Conservation (phyloP, 2,888 invertebrate genomes). For the Resseliella maxima region DNA sequence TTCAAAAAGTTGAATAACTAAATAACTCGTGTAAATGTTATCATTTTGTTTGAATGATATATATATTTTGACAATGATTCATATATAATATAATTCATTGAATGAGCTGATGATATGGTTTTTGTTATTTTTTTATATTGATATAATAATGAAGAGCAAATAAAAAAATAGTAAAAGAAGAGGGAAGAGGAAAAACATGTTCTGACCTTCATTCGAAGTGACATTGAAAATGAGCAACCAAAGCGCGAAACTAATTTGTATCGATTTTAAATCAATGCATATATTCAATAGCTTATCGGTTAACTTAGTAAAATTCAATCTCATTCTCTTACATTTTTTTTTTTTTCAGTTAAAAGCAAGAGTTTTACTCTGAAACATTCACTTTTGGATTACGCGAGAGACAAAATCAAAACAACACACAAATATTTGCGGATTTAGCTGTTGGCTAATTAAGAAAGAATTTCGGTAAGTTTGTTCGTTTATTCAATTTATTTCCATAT, state of each 20-base stretch:
- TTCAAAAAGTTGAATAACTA: no score
- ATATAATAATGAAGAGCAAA: neutral
- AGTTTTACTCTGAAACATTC: neutral
- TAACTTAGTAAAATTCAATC: neutral
- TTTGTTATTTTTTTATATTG: no score
- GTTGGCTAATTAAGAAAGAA: neutral
- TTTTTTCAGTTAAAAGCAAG: neutral
- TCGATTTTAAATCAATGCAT: neutral
- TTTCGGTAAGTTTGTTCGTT: neutral
- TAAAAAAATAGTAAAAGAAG: no score
- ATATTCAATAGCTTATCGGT: neutral
- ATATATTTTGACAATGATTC: no score
- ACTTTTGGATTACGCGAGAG: neutral
- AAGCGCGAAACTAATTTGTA: neutral
- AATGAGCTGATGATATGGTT: no score
- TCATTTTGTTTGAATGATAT: no score
- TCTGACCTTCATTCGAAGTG: neutral
- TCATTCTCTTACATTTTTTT: neutral
- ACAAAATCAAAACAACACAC: neutral
- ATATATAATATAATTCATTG: no score
- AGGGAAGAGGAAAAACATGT: neutral
- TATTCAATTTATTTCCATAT: neutral
- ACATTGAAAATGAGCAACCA: constrained; percentile 15
- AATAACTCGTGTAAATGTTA: no score
- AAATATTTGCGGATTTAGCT: neutral